Evolutionary conservation across 2,797 vertebrate genomes (phyloP).

Genomic region (Coregonus sp.): DNA sequence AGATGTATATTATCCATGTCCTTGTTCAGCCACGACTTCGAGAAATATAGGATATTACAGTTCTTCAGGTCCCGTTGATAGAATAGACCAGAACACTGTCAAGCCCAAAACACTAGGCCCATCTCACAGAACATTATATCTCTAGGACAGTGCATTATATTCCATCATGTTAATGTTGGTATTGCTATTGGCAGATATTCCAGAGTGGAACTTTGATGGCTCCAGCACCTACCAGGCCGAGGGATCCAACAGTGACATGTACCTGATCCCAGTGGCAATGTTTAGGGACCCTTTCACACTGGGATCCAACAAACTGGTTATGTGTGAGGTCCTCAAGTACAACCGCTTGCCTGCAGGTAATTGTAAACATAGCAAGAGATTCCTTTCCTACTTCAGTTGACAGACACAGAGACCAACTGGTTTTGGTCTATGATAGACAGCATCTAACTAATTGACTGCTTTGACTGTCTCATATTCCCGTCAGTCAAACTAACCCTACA

Average conservation of each 20-base stretch:
- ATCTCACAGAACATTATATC: no score
- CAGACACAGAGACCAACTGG: not conserved
- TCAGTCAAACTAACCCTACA: not conserved
- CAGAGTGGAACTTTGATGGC: conserved; percentile 88
- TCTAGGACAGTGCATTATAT: not conserved
- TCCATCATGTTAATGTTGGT: not conserved
- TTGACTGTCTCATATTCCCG: not conserved
- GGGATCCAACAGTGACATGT: conserved; percentile 86
- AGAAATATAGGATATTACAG: no score
- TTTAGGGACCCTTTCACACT: conserved; percentile 86
- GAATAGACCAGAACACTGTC: no score
- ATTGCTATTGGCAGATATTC: conserved; percentile 72
- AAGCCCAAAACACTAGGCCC: no score
- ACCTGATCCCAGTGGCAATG: conserved; percentile 81
- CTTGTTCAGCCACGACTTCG: no score
- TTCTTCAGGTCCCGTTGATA: no score
- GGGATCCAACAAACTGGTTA: conserved; percentile 89
- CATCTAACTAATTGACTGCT: not conserved
- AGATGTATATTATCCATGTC: no score
- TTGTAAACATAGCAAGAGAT: not conserved
- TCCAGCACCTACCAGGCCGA: conserved; percentile 81
- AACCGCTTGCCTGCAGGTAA: conserved; percentile 80
- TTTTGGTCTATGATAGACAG: not conserved
- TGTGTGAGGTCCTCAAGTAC: conserved; percentile 88
- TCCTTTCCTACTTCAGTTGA: not conserved